Percentiles rank a stretch among this genome's conserved stretches.
Evolutionary conservation across 2,113 vertebrate species (phyloP).

Genomic region (Oreocharis arfaki): DNA sequence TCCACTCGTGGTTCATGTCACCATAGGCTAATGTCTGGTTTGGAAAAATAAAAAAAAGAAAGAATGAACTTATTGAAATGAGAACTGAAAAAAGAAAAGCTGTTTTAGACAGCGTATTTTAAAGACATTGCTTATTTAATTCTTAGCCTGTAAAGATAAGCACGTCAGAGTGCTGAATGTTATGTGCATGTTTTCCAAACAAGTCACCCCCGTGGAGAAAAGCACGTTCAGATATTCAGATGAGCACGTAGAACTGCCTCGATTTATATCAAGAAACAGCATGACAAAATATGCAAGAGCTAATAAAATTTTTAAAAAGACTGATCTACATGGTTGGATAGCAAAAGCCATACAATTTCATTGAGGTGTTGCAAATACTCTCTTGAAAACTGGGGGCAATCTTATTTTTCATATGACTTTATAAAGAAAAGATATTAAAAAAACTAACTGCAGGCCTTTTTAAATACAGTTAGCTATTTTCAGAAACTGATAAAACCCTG

Average conservation of each 20-base stretch:
- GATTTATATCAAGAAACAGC: neutral
- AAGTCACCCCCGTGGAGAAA: neutral
- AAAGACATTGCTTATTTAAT: neutral
- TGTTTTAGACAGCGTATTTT: neutral
- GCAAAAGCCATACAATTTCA: neutral
- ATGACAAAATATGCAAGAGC: neutral
- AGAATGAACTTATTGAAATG: neutral
- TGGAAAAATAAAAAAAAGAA: neutral
- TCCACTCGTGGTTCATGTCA: conserved; percentile 99
- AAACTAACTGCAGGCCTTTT: neutral
- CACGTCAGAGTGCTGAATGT: neutral
- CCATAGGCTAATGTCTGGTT: conserved; percentile 91
- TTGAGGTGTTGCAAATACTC: neutral
- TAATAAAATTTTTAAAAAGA: neutral
- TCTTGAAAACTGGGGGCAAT: neutral
- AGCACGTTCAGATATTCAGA: neutral
- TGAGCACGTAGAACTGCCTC: neutral
- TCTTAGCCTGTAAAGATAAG: neutral
- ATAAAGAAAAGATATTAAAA: neutral
- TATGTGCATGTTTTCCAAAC: neutral
- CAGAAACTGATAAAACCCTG: neutral
- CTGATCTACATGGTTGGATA: neutral
- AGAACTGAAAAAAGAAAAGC: neutral
- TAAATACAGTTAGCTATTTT: neutral
- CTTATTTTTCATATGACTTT: neutral